Base-by-base conservation (phyloP, 2,113 vertebrate species). In the Spheniscus mendiculus region DNA sequence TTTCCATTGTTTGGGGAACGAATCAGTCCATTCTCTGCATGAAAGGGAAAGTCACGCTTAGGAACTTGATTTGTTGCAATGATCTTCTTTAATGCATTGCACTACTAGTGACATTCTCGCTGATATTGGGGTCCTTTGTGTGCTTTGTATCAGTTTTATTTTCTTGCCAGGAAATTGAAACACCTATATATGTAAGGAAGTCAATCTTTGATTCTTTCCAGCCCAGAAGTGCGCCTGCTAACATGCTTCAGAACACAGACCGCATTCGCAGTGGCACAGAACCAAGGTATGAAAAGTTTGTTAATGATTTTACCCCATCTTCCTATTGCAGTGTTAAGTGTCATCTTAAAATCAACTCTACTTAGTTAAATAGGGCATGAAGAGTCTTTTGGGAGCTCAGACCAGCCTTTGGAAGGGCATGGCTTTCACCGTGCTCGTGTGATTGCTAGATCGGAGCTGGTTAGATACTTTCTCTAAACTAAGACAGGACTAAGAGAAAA, bases 1-100 rank as follows among this genome's bases (percentile, higher is more conserved):
- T 93, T 89, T 96, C 93, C 87, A 85, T 95, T 91, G 88, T 97
- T 96, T 96, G 91, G 87, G 74, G 83, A 98, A 97, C 90, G 38
- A 95, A 97, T 97, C 95, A 91, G 89, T 69, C 91, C 87, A 90
- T 97, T 97, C 96, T 96, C 94, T 82, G 80, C 4, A 23, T 94
- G 90, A 97, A 98, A 97, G 77, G 72, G 89, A 96, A 94, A 97
- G 67, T 90, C 92, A 97, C 32, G 69, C 89, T 95, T 89, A 89
- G 90, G 96, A 97, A 89, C 81, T 50, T 94, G 47, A 97, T 97
- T 92, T 95, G 89, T 93, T 95, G 32, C 58, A 71, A 95, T 91
- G 92, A 82, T 92, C 84, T 95, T 85, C 76, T 95, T 91, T 90
- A 96, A 77, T 83, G 87, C 76, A 67, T 77, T 36, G 53, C 53